Evolutionary conservation across 2,797 vertebrate species (phyloP), one percentile per base, ranked within the genome.

Genomic region (Gallinago stenura): DNA sequence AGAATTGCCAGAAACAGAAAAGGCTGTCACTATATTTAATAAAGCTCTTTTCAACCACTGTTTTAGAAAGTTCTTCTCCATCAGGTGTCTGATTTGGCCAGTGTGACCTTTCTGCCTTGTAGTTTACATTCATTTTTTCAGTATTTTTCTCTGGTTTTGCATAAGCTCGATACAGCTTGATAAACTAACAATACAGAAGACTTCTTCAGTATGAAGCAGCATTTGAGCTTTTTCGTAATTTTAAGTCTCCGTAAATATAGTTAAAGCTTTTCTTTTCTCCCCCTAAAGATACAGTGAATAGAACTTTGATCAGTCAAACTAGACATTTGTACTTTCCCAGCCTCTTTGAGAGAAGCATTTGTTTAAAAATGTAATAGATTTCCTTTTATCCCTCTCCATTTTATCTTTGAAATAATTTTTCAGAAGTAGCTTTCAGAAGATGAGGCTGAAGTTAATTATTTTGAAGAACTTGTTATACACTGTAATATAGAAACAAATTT

Each of bases 341-440:
- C 31, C 80, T 56, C 37, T 89, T 35, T 83, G 37, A 69, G 62
- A 79, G 28, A 87, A 10, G 37, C 17, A 57, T 87, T 92, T 79
- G 9, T 92, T 86, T 70, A 90, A 90, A 90, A 92, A 83, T 54
- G 30, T 35, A 65, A 80, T 15, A 85, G 39, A 88, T 77, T 88
- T 92, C 41, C 70, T 94, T 94, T 92, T 54, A 87, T 72, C 54
- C 8, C 4, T 82, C 75, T 57, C 62, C 37, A 92, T 78, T 72
- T 83, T 56, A 89, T 91, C 87, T 84, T 71, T 48, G 19, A 84
- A 95, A 43, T 65, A 92, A 92, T 70, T 94, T 79, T 68, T 69
- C 48, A 87, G 26, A 83, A 81, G 69, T 25, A 83, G 51, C 35
- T 87, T 76, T 93, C 85, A 85, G 66, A 89, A 87, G 43, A 78